These are phyloP conservation scores for Meloidogyne hapla DNA, from an alignment of 1,140 invertebrate genomes.

Conservation along the genomic window DNA sequence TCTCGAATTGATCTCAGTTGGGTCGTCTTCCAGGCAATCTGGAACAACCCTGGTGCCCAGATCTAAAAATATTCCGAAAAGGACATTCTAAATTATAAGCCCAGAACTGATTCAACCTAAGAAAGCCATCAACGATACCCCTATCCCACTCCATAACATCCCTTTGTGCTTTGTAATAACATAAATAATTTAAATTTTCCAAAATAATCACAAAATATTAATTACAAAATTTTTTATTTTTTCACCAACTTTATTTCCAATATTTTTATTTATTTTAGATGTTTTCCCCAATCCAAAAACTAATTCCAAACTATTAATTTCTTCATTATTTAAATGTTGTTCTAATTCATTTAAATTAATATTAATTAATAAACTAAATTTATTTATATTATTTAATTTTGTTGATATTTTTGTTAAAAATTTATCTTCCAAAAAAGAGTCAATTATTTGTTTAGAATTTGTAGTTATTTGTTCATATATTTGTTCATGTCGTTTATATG, in stretches of 20 bases:
- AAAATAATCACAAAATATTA: no score
- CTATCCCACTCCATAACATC: no score
- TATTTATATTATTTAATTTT: constrained; percentile 5
- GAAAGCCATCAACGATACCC: no score
- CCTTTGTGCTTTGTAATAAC: no score
- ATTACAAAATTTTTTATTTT: no score
- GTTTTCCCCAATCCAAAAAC: constrained; percentile 34
- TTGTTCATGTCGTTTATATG: constrained; percentile 44
- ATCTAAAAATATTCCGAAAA: no score
- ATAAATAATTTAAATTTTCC: no score
- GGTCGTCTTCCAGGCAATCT: no score
- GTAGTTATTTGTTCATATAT: constrained; percentile 18
- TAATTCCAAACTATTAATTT: constrained; percentile 34
- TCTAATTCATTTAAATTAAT: not conserved
- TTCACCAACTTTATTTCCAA: not conserved
- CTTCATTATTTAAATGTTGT: constrained; percentile 11
- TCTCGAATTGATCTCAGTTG: no score
- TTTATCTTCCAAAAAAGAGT: not conserved
- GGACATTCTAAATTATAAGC: no score
- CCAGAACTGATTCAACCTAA: no score
- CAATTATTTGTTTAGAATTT: not conserved
- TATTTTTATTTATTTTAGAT: constrained; percentile 11
- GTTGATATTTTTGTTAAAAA: constrained; percentile 1
- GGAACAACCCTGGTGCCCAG: no score
- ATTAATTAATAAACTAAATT: not conserved